Conservation (phyloP, 2,888 invertebrate genomes). For the Eilema depressum region DNA sequence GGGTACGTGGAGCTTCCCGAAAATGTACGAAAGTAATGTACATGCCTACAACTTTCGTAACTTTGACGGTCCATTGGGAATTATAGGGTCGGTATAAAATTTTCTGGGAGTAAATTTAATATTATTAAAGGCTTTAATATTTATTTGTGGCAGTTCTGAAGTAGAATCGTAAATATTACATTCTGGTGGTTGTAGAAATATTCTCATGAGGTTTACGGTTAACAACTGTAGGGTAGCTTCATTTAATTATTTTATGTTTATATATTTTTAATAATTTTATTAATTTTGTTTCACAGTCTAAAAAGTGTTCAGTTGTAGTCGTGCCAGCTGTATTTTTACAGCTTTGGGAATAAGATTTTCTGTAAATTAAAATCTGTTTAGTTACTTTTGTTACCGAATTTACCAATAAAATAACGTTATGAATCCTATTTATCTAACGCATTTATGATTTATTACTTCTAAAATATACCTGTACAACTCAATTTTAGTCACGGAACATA, state of each 20-base stretch:
- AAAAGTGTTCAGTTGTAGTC: too few relatives aligned
- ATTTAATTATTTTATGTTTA: background rate
- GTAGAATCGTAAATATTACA: background rate
- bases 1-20: constrained; percentile 6
- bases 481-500: too few relatives aligned
- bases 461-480: too few relatives aligned
- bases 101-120: constrained; percentile 11
- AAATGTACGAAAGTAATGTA: constrained; percentile 19
- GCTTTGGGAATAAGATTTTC: too few relatives aligned
- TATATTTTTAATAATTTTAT: too few relatives aligned
- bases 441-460: too few relatives aligned
- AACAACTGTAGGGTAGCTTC: background rate
- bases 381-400: too few relatives aligned
- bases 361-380: too few relatives aligned
- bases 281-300: too few relatives aligned
- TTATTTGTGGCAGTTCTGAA: background rate
- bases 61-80: constrained; percentile 7
- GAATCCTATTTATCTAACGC: too few relatives aligned
- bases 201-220: background rate
- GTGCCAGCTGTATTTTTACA: too few relatives aligned
- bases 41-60: constrained; percentile 1
- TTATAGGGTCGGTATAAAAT: constrained; percentile 9
- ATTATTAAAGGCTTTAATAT: constrained; percentile 12
- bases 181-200: background rate
- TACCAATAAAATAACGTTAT: too few relatives aligned